Conservation (phyloP, 2,888 invertebrate species). For the Pasiphila rectangulata region DNA sequence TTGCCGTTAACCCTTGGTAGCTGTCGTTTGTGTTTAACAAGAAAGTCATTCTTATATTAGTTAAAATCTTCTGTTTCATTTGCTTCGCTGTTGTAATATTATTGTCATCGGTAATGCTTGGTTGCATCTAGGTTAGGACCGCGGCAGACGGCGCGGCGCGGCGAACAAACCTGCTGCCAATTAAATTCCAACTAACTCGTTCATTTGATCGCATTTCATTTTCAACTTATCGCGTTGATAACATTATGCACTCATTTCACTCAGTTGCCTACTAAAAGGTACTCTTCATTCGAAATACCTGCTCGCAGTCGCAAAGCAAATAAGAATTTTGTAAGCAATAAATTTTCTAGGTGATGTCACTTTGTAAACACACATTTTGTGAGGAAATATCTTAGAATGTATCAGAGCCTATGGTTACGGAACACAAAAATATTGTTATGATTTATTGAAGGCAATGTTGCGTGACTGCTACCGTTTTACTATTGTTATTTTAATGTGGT, state of each 20-base stretch:
- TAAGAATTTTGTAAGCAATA: conserved; percentile 8
- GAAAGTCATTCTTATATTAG: conserved; percentile 15
- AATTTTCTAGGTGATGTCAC: conserved; percentile 14
- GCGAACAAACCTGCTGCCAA: conserved; percentile 54
- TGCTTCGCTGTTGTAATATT: conserved; percentile 17
- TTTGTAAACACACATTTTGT: conserved; percentile 11
- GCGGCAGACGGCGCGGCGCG: conserved; percentile 69
- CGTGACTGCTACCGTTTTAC: conserved; percentile 49
- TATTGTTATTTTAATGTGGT: conserved; percentile 35
- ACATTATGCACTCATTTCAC: background rate
- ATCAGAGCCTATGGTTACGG: conserved; percentile 16
- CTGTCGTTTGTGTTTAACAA: conserved; percentile 28
- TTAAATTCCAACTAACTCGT: conserved; percentile 38
- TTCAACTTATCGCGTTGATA: conserved; percentile 2
- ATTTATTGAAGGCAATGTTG: conserved; percentile 32
- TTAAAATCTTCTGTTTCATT: conserved; percentile 11
- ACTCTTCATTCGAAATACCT: background rate
- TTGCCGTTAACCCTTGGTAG: conserved; percentile 18
- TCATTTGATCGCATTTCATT: conserved; percentile 17
- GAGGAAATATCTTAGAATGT: conserved; percentile 10
- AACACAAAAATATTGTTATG: conserved; percentile 20
- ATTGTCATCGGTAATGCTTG: conserved; percentile 31
- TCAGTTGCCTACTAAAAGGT: background rate
- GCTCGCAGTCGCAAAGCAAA: conserved; percentile 5
- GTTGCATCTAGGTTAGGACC: conserved; percentile 53